Percentiles rank a stretch among this genome's conserved stretches.
Evolutionary conservation across 2,888 invertebrate species (phyloP).

Genomic region (Xanthia togata): DNA sequence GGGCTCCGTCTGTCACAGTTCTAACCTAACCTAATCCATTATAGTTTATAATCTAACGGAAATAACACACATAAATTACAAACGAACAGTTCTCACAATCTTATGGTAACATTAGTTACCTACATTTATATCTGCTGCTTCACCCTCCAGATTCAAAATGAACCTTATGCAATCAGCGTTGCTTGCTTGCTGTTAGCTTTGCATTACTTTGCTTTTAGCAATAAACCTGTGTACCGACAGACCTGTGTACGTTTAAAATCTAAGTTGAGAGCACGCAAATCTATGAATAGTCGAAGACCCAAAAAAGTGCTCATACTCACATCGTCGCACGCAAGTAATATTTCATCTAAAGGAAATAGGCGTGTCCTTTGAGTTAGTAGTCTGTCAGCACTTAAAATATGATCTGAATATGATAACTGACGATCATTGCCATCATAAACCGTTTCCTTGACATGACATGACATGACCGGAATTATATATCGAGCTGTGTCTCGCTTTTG

Average conservation of each 20-base stretch:
- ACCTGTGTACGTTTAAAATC: background rate
- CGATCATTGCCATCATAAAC: constrained; percentile 19
- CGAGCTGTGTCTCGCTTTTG: background rate
- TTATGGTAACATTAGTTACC: too few relatives aligned
- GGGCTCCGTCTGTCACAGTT: too few relatives aligned
- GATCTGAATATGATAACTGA: constrained; percentile 33
- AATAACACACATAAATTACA: too few relatives aligned
- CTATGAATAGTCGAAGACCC: background rate
- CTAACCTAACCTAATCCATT: too few relatives aligned
- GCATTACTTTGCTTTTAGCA: background rate
- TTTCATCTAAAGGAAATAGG: constrained; percentile 48
- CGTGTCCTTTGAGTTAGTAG: constrained; percentile 27
- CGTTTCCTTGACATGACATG: constrained; percentile 29
- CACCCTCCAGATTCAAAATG: background rate
- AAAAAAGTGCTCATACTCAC: background rate
- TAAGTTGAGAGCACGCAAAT: background rate
- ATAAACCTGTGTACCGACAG: background rate
- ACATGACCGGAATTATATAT: constrained; percentile 2
- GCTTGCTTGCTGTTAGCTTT: background rate
- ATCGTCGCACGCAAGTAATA: constrained; percentile 15
- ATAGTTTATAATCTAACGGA: too few relatives aligned
- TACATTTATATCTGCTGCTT: background rate
- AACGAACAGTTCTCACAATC: too few relatives aligned
- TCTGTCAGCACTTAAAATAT: constrained; percentile 37
- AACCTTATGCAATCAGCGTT: background rate